These are phyloP conservation scores for Micropterix aruncella DNA, from an alignment of 2,888 invertebrate genomes.

Conservation along the genomic window DNA sequence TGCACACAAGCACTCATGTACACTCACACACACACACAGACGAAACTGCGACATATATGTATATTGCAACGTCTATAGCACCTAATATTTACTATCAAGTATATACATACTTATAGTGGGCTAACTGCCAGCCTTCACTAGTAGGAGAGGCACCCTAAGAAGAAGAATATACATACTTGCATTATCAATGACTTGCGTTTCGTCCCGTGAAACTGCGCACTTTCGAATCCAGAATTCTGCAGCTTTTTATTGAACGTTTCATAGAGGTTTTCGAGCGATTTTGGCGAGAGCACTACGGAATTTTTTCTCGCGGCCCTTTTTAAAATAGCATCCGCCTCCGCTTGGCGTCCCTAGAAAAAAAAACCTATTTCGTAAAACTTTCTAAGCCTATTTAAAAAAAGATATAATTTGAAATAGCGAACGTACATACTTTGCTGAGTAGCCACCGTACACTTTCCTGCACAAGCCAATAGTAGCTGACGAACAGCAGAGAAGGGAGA, in stretches of 20 bases:
- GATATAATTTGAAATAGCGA: background rate
- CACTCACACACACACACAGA: no score
- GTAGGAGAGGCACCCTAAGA: no score
- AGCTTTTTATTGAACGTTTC: background rate
- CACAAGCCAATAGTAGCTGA: conserved; percentile 44
- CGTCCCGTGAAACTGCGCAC: no score
- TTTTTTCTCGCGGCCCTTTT: conserved; percentile 38
- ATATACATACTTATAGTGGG: no score
- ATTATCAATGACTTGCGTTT: no score
- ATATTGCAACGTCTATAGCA: no score
- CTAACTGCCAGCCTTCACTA: no score
- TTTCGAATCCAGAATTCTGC: no score
- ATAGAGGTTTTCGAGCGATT: conserved; percentile 17
- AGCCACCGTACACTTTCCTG: conserved; percentile 61
- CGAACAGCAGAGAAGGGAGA: conserved; percentile 44
- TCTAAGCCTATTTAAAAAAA: conserved; percentile 3
- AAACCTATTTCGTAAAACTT: background rate
- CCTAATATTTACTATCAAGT: no score
- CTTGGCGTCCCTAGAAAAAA: background rate
- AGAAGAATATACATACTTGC: no score
- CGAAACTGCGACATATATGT: no score
- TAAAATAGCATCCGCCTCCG: conserved; percentile 36
- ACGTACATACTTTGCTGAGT: conserved; percentile 32
- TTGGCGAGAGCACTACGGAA: conserved; percentile 25
- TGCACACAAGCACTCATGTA: no score